Evolutionary conservation across 1,140 invertebrate species (phyloP).

Genomic region (Pemphigus obesinymphae): DNA sequence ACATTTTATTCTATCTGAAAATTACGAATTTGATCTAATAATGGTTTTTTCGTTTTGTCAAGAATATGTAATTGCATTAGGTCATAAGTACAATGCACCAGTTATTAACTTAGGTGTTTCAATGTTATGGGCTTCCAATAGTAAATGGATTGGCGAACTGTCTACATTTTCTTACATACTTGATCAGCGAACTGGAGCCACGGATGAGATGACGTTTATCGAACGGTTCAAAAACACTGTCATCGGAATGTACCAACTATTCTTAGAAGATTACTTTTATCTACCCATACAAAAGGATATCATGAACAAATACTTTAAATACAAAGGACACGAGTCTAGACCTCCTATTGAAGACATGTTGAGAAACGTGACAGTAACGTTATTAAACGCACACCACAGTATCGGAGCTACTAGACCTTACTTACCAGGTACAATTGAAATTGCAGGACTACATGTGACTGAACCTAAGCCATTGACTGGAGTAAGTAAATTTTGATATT

Average conservation of each 20-base stretch:
- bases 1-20: background rate
- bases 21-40: background rate
- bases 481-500: background rate
- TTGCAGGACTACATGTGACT: constrained; percentile 57
- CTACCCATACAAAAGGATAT: constrained; percentile 40
- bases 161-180: constrained; percentile 43
- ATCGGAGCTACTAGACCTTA: constrained; percentile 53
- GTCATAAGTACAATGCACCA: constrained; percentile 44
- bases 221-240: constrained; percentile 48
- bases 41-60: constrained; percentile 34
- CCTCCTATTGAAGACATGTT: constrained; percentile 46
- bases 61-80: constrained; percentile 5
- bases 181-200: background rate
- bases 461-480: constrained; percentile 44
- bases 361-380: constrained; percentile 51
- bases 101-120: constrained; percentile 54
- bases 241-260: constrained; percentile 1
- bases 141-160: constrained; percentile 28
- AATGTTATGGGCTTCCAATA: constrained; percentile 51
- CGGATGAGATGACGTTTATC: constrained; percentile 55
- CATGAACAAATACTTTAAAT: constrained; percentile 43
- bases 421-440: constrained; percentile 55
- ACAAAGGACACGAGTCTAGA: constrained; percentile 42
- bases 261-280: constrained; percentile 34
- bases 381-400: constrained; percentile 57